A percentile compares a stretch with the other conserved stretches of the same genome.
Conservation (phyloP, 2,797 vertebrate species). For the Hydrocynus forskahlii region DNA sequence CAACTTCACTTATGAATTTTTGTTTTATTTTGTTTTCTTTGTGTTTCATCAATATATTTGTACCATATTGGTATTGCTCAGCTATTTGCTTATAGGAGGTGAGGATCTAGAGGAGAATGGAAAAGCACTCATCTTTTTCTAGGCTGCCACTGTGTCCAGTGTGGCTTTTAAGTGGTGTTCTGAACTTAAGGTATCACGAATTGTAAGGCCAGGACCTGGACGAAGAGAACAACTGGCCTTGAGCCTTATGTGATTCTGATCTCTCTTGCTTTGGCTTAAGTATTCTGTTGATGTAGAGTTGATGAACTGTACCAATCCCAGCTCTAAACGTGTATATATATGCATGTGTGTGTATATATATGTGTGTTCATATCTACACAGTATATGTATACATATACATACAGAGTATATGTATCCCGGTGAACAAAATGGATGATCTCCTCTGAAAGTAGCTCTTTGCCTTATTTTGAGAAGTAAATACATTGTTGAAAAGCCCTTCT, state of each 20-base stretch:
- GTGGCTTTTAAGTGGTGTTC: slow-evolving; percentile 76
- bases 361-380: slow-evolving; percentile 84
- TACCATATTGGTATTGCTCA: slow-evolving; percentile 90
- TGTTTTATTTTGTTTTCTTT: slow-evolving; percentile 65
- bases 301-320: slow-evolving; percentile 72
- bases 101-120: slow-evolving; percentile 67
- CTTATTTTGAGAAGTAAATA: slow-evolving; percentile 69
- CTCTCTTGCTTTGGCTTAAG: slow-evolving; percentile 77
- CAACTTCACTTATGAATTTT: slow-evolving; percentile 74
- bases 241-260: slow-evolving; percentile 70
- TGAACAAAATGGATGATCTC: slow-evolving; percentile 72
- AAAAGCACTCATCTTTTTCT: slow-evolving; percentile 69
- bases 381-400: slow-evolving; percentile 84
- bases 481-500: slow-evolving; percentile 44
- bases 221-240: slow-evolving; percentile 58
- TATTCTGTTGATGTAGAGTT: slow-evolving; percentile 79
- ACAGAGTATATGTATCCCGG: slow-evolving; percentile 81
- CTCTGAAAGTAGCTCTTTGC: slow-evolving; percentile 78
- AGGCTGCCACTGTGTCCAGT: slow-evolving; percentile 77
- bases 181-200: slow-evolving; percentile 57
- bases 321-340: slow-evolving; percentile 82
- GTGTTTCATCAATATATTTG: slow-evolving; percentile 80
- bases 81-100: slow-evolving; percentile 78
- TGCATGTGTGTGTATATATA: slow-evolving; percentile 74
- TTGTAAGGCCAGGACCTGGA: slow-evolving; percentile 53